Evolutionary conservation across 2,797 vertebrate species (phyloP).

Genomic region (Perodicticus potto): DNA sequence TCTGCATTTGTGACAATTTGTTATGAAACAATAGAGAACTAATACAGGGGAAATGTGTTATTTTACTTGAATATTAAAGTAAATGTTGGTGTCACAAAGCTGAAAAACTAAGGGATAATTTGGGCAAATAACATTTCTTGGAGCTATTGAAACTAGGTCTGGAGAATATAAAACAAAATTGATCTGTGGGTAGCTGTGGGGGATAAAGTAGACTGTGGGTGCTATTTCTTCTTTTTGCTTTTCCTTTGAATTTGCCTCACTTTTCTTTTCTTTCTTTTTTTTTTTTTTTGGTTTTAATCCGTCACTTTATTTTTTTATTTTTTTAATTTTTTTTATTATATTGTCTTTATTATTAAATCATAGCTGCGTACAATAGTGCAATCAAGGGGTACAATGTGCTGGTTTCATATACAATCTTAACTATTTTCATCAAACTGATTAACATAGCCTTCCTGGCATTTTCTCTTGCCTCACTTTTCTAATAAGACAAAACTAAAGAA

Average conservation of each 20-base stretch:
- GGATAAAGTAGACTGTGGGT: background rate
- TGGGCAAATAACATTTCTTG: background rate
- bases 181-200: background rate
- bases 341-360: no score
- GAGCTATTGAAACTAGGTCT: background rate
- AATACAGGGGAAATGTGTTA: background rate
- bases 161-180: background rate
- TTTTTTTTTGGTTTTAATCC: no score
- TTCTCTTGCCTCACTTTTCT: conserved; percentile 20
- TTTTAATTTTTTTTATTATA: no score
- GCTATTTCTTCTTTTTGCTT: conserved; percentile 10
- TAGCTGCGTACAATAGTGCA: no score
- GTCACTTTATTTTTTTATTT: no score
- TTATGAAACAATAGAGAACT: background rate
- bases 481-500: conserved; percentile 54
- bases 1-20: background rate
- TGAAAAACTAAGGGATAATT: background rate
- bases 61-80: background rate
- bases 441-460: no score
- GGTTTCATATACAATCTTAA: no score
- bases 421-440: no score
- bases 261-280: no score
- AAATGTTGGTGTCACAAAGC: background rate
- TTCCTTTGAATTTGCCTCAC: conserved; percentile 34
- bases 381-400: no score